Conservation (phyloP, 2,797 vertebrate species). For the Manis pentadactyla region DNA sequence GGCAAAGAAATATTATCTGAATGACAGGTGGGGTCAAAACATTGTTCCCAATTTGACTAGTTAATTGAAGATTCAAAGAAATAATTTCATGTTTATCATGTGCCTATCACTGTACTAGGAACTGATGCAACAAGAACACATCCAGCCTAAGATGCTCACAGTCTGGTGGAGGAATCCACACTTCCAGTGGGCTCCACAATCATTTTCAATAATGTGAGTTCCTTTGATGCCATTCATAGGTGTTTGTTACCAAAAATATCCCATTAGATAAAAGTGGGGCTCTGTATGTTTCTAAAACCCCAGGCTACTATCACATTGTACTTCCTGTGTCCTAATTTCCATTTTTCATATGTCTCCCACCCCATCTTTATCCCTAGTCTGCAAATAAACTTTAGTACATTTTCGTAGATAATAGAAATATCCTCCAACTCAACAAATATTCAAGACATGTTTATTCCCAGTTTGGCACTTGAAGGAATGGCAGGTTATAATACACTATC, state of each 20-base stretch:
- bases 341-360: neutral
- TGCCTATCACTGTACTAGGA: neutral
- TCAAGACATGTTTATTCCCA: conserved; percentile 12
- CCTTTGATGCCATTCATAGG: neutral
- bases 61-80: neutral
- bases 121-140: neutral
- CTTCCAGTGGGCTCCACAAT: neutral
- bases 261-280: neutral
- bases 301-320: neutral
- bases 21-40: neutral
- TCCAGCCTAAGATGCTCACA: neutral
- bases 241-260: neutral
- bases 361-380: neutral
- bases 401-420: conserved; percentile 31
- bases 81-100: neutral
- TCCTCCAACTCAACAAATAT: neutral
- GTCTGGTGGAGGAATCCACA: neutral
- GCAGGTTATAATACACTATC: neutral
- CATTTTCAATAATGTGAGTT: neutral
- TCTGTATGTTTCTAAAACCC: neutral
- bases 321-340: neutral
- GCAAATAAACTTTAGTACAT: neutral
- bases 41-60: neutral
- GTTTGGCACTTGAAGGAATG: neutral
- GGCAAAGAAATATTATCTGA: conserved; percentile 20